A percentile compares a stretch with the other conserved stretches of the same genome.
Conservation (phyloP, 2,888 invertebrate species). For the Leucophora obtusa region DNA sequence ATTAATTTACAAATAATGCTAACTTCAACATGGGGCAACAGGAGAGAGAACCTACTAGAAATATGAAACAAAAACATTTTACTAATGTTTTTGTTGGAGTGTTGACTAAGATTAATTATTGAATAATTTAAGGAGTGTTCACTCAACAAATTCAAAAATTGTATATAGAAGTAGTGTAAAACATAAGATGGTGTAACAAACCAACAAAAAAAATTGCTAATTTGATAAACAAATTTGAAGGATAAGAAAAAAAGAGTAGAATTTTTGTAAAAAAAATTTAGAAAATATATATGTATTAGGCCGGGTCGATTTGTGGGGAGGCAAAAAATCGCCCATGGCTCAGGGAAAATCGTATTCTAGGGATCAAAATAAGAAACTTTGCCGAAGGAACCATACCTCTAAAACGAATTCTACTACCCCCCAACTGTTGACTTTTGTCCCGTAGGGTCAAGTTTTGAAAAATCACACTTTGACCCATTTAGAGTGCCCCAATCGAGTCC, state of each 20-base stretch:
- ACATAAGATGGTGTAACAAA: neutral
- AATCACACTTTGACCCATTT: too few relatives aligned
- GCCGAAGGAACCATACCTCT: too few relatives aligned
- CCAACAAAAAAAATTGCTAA: conserved; percentile 5
- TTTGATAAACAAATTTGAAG: neutral
- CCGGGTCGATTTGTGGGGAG: too few relatives aligned
- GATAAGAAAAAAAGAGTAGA: neutral
- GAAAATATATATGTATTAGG: too few relatives aligned
- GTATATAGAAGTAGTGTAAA: neutral
- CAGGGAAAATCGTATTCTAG: too few relatives aligned
- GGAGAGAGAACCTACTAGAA: neutral
- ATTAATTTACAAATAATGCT: conserved; percentile 24
- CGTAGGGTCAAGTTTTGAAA: too few relatives aligned
- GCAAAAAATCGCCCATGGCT: too few relatives aligned
- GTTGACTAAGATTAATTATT: conserved; percentile 55
- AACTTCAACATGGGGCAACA: neutral
- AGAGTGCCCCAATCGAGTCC: too few relatives aligned
- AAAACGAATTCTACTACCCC: too few relatives aligned
- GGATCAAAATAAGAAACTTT: too few relatives aligned
- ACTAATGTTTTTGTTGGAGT: conserved; percentile 11
- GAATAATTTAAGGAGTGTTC: conserved; percentile 37
- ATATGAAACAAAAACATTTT: conserved; percentile 25
- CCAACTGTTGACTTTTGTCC: too few relatives aligned
- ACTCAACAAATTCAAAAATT: neutral
- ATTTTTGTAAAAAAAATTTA: too few relatives aligned